A percentile compares a stretch with the other conserved stretches of the same genome.
phyloP scores from a whole-genome alignment of 2,888 invertebrate species.

The Sisyra nigra region DNA sequence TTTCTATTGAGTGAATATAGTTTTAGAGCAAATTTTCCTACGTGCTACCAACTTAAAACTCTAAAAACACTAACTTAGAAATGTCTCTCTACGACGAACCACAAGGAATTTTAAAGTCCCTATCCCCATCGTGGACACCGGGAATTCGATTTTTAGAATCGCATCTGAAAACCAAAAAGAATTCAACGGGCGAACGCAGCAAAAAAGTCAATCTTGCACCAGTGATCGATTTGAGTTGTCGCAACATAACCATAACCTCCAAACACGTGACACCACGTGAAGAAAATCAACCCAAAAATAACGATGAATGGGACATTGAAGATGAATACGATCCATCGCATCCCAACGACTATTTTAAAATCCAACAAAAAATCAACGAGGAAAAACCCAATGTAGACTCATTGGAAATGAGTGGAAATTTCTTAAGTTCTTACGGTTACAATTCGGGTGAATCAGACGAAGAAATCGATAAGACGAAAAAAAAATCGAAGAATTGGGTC shows the following conservation, averaged over 20 bases:
- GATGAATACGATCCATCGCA: slow-evolving; percentile 3
- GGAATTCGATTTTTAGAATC: slow-evolving; percentile 1
- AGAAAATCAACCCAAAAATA: neutral
- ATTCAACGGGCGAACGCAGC: neutral
- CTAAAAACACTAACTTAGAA: neutral
- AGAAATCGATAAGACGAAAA: neutral
- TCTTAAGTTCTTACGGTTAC: slow-evolving; percentile 1
- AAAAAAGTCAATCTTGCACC: neutral
- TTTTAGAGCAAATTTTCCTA: no score
- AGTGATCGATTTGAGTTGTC: neutral
- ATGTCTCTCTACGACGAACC: slow-evolving; percentile 4
- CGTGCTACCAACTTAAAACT: no score
- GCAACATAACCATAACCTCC: neutral
- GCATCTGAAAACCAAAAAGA: neutral
- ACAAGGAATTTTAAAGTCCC: neutral
- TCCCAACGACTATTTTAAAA: slow-evolving; percentile 1
- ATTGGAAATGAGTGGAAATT: neutral
- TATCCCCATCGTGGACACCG: neutral
- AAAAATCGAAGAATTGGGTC: neutral
- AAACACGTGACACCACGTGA: neutral
- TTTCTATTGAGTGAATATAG: no score
- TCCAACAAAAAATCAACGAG: neutral
- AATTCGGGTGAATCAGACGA: slow-evolving; percentile 1
- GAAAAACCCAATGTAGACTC: neutral
- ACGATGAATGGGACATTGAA: neutral